Conservation (phyloP, 2,797 vertebrate genomes). For the Varecia variegata region DNA sequence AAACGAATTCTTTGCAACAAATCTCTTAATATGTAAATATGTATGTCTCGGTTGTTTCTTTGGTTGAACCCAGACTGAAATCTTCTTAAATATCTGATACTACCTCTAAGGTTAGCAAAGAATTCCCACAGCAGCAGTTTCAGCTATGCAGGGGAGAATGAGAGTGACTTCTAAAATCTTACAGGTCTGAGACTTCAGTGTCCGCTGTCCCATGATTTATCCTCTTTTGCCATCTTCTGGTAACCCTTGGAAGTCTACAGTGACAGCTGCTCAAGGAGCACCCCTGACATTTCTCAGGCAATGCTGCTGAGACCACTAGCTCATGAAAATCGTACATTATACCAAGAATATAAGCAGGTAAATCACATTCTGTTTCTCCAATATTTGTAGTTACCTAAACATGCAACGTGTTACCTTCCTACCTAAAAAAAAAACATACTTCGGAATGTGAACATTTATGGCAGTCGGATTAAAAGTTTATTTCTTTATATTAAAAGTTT, state of each 20-base stretch:
- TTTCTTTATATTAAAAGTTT: neutral
- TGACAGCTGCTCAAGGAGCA: neutral
- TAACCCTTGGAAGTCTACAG: neutral
- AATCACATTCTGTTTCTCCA: neutral
- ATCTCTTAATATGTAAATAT: neutral
- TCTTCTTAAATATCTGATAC: neutral
- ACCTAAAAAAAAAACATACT: neutral
- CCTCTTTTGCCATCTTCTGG: slow-evolving; percentile 36
- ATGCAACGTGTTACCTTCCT: neutral
- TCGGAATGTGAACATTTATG: neutral
- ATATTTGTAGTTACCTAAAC: neutral
- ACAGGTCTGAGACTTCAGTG: too few relatives aligned
- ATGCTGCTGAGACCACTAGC: neutral
- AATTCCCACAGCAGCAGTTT: neutral
- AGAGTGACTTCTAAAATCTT: neutral
- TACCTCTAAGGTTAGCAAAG: neutral
- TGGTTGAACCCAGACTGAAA: neutral
- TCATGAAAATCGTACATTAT: neutral
- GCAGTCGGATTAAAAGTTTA: neutral
- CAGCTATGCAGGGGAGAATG: neutral
- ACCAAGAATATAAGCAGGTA: neutral
- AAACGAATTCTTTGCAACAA: neutral
- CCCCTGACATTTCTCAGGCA: neutral
- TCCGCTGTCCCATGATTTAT: neutral
- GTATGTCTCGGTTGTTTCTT: neutral